Base-by-base conservation (phyloP, 2,888 invertebrate genomes). In the Tiphia femorata region DNA sequence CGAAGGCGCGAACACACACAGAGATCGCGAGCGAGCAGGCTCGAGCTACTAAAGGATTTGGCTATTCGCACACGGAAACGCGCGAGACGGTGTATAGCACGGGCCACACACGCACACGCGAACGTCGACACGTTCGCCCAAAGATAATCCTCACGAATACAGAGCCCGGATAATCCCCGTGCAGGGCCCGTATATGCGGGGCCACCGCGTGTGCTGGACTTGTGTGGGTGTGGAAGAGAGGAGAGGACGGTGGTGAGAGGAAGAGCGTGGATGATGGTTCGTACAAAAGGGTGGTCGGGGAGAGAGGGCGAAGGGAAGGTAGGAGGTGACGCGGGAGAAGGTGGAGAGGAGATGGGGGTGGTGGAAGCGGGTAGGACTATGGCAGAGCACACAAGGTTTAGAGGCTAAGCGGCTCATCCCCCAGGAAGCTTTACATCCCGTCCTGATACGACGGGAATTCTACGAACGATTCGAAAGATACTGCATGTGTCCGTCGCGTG, bases 401-500 rank as follows among this genome's bases (percentile, higher is more conserved):
- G 76, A 76, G 78, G 76, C 78, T 83, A 82, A 81, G 82, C 82
- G 82, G 82, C 80, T 83, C 82, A 82, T 82, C 78, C 74, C 73
- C 77, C 70, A 70, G 77, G 73, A 78, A 79, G 80, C 79, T 79
- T 78, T 80, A 77, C 76, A 80, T 79, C 78, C 76, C 77, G 75
- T 64, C 70, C 75, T 72, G 72, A 76, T 73, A 73, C 74, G 70
- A 66, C 69, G 73, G 64, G 69, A 69, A 74, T 76, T 70, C 72
- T 73, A 72, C 74, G 70, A 68, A 73, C 78, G 74, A 73, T 74
- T 77, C 70, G 73, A 72, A 77, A 77, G 73, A 77, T 76, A 74
- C 69, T 69, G 64, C 64, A n/a, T n/a, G 67, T 54, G 46, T 46
- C 16, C 41, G 38, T 37, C 27, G 49, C 42, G 51, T 40, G 33